Conservation (phyloP, 2,113 vertebrate genomes). For the Pachypanchax playfairii region DNA sequence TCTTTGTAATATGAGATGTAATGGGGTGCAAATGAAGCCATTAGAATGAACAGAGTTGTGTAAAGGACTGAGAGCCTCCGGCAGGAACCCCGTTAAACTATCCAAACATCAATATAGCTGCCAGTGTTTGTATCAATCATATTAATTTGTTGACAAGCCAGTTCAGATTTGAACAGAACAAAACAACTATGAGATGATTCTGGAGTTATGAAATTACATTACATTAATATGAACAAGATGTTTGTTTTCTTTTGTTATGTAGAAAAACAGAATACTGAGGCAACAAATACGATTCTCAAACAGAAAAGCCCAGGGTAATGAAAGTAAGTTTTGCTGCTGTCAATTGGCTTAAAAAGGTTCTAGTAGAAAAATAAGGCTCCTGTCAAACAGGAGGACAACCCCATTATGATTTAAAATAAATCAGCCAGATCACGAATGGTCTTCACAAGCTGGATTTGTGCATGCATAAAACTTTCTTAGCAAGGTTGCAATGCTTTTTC, state of each 20-base stretch:
- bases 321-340: too few species aligned
- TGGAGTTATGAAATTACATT: slow-evolving; percentile 27
- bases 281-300: neutral
- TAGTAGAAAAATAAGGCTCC: neutral
- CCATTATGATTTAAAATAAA: too few species aligned
- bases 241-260: neutral
- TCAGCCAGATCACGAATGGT: too few species aligned
- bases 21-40: slow-evolving; percentile 57
- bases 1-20: slow-evolving; percentile 41
- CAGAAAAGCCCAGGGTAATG: neutral
- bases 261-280: neutral
- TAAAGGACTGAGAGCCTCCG: slow-evolving; percentile 4
- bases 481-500: too few species aligned
- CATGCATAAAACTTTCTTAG: too few species aligned
- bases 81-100: slow-evolving; percentile 22
- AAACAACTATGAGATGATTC: slow-evolving; percentile 26
- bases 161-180: slow-evolving; percentile 50
- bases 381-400: too few species aligned
- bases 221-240: neutral
- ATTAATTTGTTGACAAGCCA: slow-evolving; percentile 49
- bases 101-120: slow-evolving; percentile 39
- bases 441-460: too few species aligned
- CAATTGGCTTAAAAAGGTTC: neutral
- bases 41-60: slow-evolving; percentile 31
- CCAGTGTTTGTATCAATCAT: slow-evolving; percentile 25